phyloP scores from a whole-genome alignment of 1,140 invertebrate species.

The Panulirus ornatus region DNA sequence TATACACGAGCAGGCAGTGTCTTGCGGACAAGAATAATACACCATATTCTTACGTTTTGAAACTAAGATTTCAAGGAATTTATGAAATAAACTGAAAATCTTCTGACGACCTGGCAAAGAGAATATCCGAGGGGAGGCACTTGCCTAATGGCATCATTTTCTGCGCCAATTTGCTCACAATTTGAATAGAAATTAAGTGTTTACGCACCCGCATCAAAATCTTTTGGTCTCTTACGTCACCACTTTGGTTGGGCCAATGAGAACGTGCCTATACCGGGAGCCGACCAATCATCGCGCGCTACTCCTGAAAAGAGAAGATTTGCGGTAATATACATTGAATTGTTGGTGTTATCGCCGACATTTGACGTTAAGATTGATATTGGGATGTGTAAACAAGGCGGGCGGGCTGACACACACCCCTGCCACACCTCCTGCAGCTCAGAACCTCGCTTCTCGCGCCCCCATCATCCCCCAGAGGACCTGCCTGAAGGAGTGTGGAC shows the following conservation, averaged over 20 bases:
- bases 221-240: conserved; percentile 72
- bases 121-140: conserved; percentile 63
- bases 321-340: conserved; percentile 74
- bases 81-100: conserved; percentile 44
- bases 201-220: conserved; percentile 72
- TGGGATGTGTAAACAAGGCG: conserved; percentile 66
- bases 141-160: conserved; percentile 74
- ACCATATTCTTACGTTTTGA: neutral
- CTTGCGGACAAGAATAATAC: neutral
- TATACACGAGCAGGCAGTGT: neutral
- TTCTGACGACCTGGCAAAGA: neutral
- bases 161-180: conserved; percentile 74
- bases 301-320: conserved; percentile 64
- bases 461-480: neutral
- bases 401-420: conserved; percentile 28
- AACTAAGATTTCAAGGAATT: conserved; percentile 1
- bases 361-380: conserved; percentile 73
- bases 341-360: conserved; percentile 72
- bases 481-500: conserved; percentile 31
- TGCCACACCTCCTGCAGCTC: conserved; percentile 25
- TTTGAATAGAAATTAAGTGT: conserved; percentile 75
- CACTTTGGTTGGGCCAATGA: conserved; percentile 70
- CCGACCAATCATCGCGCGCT: conserved; percentile 53
- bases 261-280: conserved; percentile 10
- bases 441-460: conserved; percentile 5